These are phyloP conservation scores for Propithecus perrieri DNA, from an alignment of 2,797 vertebrate genomes.

Conservation along the genomic window DNA sequence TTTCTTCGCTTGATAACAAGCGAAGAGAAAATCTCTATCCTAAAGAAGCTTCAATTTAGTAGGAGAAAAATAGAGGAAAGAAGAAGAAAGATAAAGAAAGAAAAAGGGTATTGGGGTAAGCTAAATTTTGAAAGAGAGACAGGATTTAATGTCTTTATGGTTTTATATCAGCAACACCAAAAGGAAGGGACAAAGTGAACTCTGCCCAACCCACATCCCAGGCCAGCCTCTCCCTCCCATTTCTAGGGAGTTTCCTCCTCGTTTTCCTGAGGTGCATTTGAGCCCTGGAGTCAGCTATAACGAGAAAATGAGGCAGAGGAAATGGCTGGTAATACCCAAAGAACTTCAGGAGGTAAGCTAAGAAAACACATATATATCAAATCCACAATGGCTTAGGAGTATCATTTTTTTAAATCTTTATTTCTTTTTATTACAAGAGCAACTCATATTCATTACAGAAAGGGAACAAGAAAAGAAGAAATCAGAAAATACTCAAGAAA, in stretches of 20 bases:
- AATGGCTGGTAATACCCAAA: neutral
- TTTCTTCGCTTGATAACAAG: neutral
- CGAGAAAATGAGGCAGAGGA: neutral
- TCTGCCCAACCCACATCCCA: neutral
- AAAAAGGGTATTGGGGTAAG: neutral
- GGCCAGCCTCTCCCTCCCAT: neutral
- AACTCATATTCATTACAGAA: neutral
- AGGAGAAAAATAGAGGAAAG: neutral
- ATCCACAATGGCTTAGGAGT: neutral
- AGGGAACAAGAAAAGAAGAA: neutral
- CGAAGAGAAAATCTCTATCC: neutral
- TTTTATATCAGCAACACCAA: neutral
- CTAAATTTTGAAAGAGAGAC: neutral
- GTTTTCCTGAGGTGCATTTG: neutral
- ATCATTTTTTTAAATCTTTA: neutral
- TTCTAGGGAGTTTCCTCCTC: neutral
- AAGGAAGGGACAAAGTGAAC: neutral
- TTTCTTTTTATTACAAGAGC: conserved; percentile 2
- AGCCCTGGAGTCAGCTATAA: neutral
- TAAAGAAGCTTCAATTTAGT: neutral
- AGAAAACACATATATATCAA: neutral
- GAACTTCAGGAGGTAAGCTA: neutral
- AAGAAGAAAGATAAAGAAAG: neutral
- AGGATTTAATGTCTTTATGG: neutral
- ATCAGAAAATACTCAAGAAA: neutral